Evolutionary conservation across 2,797 vertebrate genomes (phyloP), one percentile per base, ranked within the genome.

Genomic region (Microchirus variegatus): DNA sequence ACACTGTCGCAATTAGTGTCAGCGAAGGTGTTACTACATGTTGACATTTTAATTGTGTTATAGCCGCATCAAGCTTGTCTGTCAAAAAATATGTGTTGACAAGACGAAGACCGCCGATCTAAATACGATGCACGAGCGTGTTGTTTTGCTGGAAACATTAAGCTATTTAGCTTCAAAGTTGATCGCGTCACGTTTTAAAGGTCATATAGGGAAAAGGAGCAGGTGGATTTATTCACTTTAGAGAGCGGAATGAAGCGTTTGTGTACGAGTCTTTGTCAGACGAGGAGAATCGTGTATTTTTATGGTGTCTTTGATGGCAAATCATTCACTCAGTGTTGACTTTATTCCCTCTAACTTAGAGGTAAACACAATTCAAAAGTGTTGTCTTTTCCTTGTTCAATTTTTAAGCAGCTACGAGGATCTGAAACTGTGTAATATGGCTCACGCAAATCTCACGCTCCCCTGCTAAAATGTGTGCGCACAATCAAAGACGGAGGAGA

Each of bases 1-100:
- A 78, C 77, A 77, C 78, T 50, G 68, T 69, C 50, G 56, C 83
- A 89, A 89, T 90, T 90, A 90, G 77, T 56, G 40, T 73, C 83
- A 59, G 19, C 13, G 43, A 72, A 83, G 80, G 71, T 77, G 72
- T 49, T 50, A 3, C 83, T 67, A 66, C 68, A 54, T 73, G 78
- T 79, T 78, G 72, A 86, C 80, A 57, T 81, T 83, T 80, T 78
- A 77, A 79, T 83, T 70, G 63, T 55, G 46, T 63, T 73, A 43
- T 17, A 42, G 53, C 14, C 9, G 36, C 26, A 9, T 43, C 41
- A 55, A 63, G 52, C 36, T 40, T 17, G 63, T 66, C 44, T 43
- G 50, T 70, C 71, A 60, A 53, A 2, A 2, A 53, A 14, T 43
- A 10, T 53, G 22, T 63, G 57, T 69, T 67, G 67, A 70, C 59